Conservation (phyloP, 2,113 vertebrate genomes). For the Coryphaenoides rupestris region DNA sequence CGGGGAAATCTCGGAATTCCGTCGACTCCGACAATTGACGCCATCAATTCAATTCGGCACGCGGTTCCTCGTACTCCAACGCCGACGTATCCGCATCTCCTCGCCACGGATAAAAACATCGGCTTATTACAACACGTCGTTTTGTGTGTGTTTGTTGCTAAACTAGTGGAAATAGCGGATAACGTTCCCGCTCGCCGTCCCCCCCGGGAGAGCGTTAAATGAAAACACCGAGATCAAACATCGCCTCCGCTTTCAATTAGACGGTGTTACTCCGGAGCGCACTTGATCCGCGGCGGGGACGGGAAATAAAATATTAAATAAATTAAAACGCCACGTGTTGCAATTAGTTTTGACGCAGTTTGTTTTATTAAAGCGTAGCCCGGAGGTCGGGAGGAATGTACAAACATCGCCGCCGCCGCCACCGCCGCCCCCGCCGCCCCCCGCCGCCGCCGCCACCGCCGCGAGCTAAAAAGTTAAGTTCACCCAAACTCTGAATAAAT, state of each 20-base stretch:
- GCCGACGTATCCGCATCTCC: no score
- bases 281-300: conserved; percentile 54
- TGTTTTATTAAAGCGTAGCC: conserved; percentile 50
- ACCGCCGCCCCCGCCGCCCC: no score
- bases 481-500: conserved; percentile 19
- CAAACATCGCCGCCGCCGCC: conserved; percentile 6
- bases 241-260: conserved; percentile 42
- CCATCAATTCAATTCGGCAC: no score
- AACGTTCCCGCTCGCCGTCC: conserved; percentile 18
- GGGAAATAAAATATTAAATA: no score
- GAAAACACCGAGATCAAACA: conserved; percentile 50
- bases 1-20: no score
- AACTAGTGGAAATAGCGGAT: conserved; percentile 22
- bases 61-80: no score
- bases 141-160: conserved; percentile 22
- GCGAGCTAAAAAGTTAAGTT: conserved; percentile 36
- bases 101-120: no score
- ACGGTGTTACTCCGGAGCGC: conserved; percentile 37
- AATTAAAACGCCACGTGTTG: conserved; percentile 36
- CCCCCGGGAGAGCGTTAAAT: conserved; percentile 30
- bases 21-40: no score
- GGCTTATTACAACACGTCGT: conserved; percentile 22
- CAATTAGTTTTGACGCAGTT: conserved; percentile 48
- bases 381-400: conserved; percentile 27
- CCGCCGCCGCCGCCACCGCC: no score